A percentile compares a stretch with the other conserved stretches of the same genome.
phyloP scores from a whole-genome alignment of 2,797 vertebrate genomes.

The Onychomys arenicola region DNA sequence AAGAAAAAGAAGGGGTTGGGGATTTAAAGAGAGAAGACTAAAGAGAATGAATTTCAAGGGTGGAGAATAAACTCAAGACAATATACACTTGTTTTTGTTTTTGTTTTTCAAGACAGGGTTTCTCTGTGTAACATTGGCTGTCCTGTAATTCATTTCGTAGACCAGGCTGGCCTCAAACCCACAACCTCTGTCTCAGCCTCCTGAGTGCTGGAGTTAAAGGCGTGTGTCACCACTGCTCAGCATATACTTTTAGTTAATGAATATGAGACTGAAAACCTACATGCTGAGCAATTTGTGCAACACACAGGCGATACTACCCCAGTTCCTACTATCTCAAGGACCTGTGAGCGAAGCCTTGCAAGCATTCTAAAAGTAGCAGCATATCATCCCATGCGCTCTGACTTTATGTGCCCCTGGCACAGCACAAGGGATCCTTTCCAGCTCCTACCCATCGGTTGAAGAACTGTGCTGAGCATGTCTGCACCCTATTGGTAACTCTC shows the following conservation, averaged over 20 bases:
- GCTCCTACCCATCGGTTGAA: background rate
- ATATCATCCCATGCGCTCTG: background rate
- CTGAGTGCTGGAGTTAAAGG: too few species aligned
- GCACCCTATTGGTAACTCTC: background rate
- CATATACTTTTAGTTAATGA: background rate
- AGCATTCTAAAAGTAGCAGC: background rate
- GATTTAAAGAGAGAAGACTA: background rate
- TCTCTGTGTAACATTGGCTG: too few species aligned
- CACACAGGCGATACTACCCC: background rate
- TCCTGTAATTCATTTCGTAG: too few species aligned
- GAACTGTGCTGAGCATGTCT: background rate
- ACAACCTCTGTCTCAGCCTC: too few species aligned
- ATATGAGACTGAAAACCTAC: background rate
- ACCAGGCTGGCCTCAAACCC: too few species aligned
- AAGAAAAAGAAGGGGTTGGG: too few species aligned
- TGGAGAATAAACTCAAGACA: background rate
- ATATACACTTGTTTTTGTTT: background rate
- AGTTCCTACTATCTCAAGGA: background rate
- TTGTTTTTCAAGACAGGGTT: too few species aligned
- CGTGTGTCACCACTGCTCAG: too few species aligned
- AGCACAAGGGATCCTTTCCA: background rate
- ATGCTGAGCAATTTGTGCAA: background rate
- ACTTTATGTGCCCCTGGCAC: background rate
- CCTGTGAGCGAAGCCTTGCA: background rate
- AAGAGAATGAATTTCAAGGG: background rate